Conservation (phyloP, 1,140 invertebrate species). For the Littorina saxatilis region DNA sequence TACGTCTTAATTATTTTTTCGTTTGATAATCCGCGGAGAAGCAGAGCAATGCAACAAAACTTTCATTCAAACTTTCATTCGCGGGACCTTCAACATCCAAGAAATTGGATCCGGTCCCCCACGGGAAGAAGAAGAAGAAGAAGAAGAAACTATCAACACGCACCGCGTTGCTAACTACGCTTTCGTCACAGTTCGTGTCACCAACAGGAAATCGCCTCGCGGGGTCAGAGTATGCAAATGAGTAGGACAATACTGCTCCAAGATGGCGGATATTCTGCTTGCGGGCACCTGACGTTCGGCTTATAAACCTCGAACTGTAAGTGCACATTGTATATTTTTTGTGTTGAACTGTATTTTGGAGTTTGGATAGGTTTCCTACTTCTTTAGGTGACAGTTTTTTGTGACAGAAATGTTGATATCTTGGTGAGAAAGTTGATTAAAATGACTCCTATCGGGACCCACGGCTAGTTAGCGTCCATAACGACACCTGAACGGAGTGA, state of each 20-base stretch:
- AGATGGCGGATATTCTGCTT: conserved; percentile 6
- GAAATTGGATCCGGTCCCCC: too few species aligned
- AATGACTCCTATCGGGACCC: too few species aligned
- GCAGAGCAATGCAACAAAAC: too few species aligned
- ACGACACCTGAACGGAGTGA: too few species aligned
- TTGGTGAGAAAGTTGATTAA: not conserved
- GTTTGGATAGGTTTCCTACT: not conserved
- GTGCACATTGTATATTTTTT: not conserved
- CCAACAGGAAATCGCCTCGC: conserved; percentile 23
- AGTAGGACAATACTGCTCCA: not conserved
- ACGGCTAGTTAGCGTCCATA: too few species aligned
- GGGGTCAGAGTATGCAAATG: conserved; percentile 31
- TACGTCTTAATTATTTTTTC: too few species aligned
- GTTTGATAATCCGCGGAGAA: too few species aligned
- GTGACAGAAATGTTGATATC: not conserved
- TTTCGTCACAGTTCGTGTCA: not conserved
- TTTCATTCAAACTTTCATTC: too few species aligned
- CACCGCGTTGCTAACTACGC: conserved; percentile 17
- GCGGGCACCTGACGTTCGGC: conserved; percentile 8
- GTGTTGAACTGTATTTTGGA: not conserved
- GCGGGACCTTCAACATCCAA: too few species aligned
- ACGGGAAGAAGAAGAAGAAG: too few species aligned
- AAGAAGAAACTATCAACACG: not conserved
- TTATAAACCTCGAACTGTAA: not conserved
- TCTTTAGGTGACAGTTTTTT: not conserved